These are phyloP conservation scores for Chalcosyrphus nemorum DNA, from an alignment of 2,888 invertebrate species.

Conservation along the genomic window DNA sequence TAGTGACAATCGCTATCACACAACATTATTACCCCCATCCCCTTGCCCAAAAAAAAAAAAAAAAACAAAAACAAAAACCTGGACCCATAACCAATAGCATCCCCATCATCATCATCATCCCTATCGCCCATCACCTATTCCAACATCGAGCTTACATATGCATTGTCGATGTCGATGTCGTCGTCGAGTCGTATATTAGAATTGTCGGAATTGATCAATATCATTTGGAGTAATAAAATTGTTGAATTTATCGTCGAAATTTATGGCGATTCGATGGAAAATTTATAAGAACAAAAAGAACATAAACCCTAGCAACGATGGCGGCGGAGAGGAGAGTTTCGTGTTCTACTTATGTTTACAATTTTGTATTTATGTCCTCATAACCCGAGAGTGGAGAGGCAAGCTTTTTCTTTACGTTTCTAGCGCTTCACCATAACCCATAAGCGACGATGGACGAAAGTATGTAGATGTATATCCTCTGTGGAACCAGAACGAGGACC, in stretches of 20 bases:
- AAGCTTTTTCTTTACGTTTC: constrained; percentile 37
- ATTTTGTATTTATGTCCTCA: constrained; percentile 59
- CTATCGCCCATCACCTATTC: no score
- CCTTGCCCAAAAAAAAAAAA: no score
- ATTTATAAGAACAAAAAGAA: constrained; percentile 58
- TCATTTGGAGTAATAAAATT: constrained; percentile 67
- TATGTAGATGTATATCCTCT: constrained; percentile 24
- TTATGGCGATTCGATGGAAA: constrained; percentile 68
- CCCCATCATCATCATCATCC: background rate
- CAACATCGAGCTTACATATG: background rate
- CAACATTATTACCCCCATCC: constrained; percentile 41
- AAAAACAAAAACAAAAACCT: background rate
- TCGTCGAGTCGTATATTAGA: constrained; percentile 29
- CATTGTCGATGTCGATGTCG: background rate
- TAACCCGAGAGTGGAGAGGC: constrained; percentile 48
- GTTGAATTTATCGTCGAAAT: constrained; percentile 68
- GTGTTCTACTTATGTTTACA: constrained; percentile 52
- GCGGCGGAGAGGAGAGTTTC: constrained; percentile 1
- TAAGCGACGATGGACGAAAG: constrained; percentile 35
- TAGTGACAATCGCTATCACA: constrained; percentile 47
- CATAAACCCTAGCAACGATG: no score
- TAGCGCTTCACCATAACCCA: constrained; percentile 47
- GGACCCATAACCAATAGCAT: constrained; percentile 21
- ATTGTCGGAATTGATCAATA: constrained; percentile 67
- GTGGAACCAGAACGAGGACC: background rate